Base-by-base conservation (phyloP, 2,888 invertebrate genomes). In the Euproctis similis region DNA sequence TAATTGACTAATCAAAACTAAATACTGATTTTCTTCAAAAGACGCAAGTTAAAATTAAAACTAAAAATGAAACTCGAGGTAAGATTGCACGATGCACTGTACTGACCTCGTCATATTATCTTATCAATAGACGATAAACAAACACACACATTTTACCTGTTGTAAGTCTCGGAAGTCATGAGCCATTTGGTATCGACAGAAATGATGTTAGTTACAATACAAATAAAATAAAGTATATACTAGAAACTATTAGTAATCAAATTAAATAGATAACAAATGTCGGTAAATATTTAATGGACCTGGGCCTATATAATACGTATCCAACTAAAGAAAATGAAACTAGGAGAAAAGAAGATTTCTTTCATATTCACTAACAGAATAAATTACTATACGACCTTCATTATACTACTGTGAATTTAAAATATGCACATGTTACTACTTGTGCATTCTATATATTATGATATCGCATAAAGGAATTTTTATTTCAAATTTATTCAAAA, bases 121-220 rank as follows among this genome's bases (percentile, higher is more conserved):
- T 65, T 66, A 66, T 66, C 65, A 57, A 28, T n/a, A 26, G 29
- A 38, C 52, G 63, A 64, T 65, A 64, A 59, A 50, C 46, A 40
- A 55, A 56, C 52, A 51, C 50, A 51, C n/a, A n/a, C n/a, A n/a
- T n/a, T 47, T 51, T 40, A 39, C 47, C 34, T 43, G 43, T 45
- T 39, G 36, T 48, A 42, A 36, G 30, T 51, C 46, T 46, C 45
- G 39, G 39, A 45, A 49, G 42, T 40, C 38, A 51, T 42, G 46
- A 37, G 40, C 41, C 35, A 30, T 34, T 39, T 30, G 12, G 23
- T 44, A 33, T 42, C 40, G 36, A 45, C 34, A 37, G 38, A 41
- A 50, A 36, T 38, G 28, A 10, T 27, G 16, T 14, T 33, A n/a
- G n/a, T n/a, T n/a, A n/a, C n/a, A n/a, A n/a, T n/a, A n/a, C n/a